Base-by-base conservation (phyloP, 1,140 invertebrate species). In the Camponotus pennsylvanicus region DNA sequence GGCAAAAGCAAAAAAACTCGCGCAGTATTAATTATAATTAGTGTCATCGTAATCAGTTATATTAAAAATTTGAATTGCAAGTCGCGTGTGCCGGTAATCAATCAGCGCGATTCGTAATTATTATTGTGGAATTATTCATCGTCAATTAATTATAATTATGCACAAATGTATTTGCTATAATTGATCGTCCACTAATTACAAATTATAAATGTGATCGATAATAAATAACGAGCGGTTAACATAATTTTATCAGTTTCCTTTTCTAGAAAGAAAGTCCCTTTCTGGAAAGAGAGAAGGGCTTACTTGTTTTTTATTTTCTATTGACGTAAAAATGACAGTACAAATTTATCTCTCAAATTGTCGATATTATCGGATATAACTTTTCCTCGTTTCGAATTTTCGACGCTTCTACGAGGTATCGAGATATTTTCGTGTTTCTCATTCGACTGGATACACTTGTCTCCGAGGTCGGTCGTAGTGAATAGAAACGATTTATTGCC, bases 401-500 rank as follows among this genome's bases (percentile, higher is more conserved):
- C 42, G 42, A 40, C 32, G n/a, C n/a, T 59, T 59, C 71, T 59
- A 61, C 32, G 55, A 37, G 27, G 18, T 57, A n/a, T n/a, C 18
- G 37, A n/a, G 21, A 37, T 18, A 61, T 73, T 63, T 73, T 73
- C 69, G 40, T 34, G 55, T 32, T 75, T 40, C 40, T 75, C 40
- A 49, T 63, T 75, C 69, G n/a, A 63, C 13, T 49, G 69, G 55
- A 75, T 83, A 75, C 21, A 42, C 40, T 75, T 61, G 79, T 75
- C 55, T 61, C 18, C 59, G 40, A 15, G 73, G 27, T 52, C 69
- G 79, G 18, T 82, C 32, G 69, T 61, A 61, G 69, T 75, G 79
- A 83, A 83, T 75, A 75, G 55, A 75, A 83, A 75, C 69, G 79
- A 83, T 83, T 83, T 83, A 83, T 32, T 83, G 69, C 69, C 40